A percentile compares a stretch with the other conserved stretches of the same genome.
These are phyloP conservation scores for Philonicus albiceps DNA, from an alignment of 2,888 invertebrate species.

Conservation along the genomic window DNA sequence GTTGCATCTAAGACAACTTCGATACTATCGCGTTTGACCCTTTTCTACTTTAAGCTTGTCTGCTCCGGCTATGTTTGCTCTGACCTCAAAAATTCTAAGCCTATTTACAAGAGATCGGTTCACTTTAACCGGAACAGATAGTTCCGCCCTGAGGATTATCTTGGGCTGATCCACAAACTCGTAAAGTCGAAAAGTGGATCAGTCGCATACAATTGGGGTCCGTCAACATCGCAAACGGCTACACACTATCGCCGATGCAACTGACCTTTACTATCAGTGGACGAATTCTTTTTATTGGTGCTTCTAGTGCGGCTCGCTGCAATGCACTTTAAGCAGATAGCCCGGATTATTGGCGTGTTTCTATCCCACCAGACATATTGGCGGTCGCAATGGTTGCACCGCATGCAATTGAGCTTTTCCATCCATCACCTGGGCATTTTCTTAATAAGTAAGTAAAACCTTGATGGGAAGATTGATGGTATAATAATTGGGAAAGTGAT, in stretches of 20 bases:
- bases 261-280: constrained; percentile 6
- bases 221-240: background rate
- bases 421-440: background rate
- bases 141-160: constrained; percentile 13
- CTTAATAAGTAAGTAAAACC: background rate
- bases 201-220: background rate
- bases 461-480: constrained; percentile 9
- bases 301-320: background rate
- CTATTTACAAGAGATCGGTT: background rate
- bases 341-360: background rate
- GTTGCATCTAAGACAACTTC: background rate
- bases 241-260: background rate
- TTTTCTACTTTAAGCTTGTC: background rate
- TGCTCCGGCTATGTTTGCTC: background rate
- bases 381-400: background rate
- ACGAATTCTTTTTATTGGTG: background rate
- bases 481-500: constrained; percentile 23
- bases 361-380: background rate
- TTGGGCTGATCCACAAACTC: background rate
- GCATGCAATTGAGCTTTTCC: background rate
- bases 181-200: constrained; percentile 28
- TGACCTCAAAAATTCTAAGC: constrained; percentile 37
- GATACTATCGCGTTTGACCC: background rate
- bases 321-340: background rate
- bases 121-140: constrained; percentile 32